A percentile compares a stretch with the other conserved stretches of the same genome.
phyloP scores from a whole-genome alignment of 2,113 vertebrate species.

The Coryphaenoides rupestris region DNA sequence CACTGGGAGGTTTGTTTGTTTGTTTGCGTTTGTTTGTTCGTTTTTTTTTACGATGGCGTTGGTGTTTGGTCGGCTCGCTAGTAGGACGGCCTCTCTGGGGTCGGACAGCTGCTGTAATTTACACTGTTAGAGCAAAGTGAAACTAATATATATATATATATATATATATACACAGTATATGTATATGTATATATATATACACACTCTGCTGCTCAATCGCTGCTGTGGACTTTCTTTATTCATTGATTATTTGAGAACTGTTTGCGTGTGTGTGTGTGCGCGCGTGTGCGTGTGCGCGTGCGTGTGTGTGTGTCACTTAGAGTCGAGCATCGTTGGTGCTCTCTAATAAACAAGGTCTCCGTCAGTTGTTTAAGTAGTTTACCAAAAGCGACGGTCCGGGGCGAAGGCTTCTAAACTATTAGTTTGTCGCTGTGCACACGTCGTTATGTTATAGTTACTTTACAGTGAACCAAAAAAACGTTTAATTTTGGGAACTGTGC shows the following conservation, averaged over 20 bases:
- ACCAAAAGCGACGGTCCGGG: neutral
- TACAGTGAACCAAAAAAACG: conserved; percentile 57
- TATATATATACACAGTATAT: conserved; percentile 20
- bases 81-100: too few relatives aligned
- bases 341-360: neutral
- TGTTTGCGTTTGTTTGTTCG: too few relatives aligned
- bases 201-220: conserved; percentile 44
- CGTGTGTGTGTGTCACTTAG: too few relatives aligned
- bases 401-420: neutral
- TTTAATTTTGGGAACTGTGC: conserved; percentile 65
- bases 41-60: too few relatives aligned
- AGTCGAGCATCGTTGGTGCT: conserved; percentile 24
- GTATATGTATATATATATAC: too few relatives aligned
- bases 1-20: too few relatives aligned
- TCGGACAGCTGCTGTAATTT: neutral
- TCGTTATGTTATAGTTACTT: conserved; percentile 40
- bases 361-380: conserved; percentile 15
- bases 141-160: too few relatives aligned
- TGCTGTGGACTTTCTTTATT: conserved; percentile 31
- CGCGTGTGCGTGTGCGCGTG: too few relatives aligned
- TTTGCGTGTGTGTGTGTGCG: conserved; percentile 9
- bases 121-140: neutral
- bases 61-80: too few relatives aligned
- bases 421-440: conserved; percentile 29
- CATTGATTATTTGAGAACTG: conserved; percentile 43